Evolutionary conservation across 2,888 invertebrate species (phyloP).

Genomic region (Cryptocephalus moraei): DNA sequence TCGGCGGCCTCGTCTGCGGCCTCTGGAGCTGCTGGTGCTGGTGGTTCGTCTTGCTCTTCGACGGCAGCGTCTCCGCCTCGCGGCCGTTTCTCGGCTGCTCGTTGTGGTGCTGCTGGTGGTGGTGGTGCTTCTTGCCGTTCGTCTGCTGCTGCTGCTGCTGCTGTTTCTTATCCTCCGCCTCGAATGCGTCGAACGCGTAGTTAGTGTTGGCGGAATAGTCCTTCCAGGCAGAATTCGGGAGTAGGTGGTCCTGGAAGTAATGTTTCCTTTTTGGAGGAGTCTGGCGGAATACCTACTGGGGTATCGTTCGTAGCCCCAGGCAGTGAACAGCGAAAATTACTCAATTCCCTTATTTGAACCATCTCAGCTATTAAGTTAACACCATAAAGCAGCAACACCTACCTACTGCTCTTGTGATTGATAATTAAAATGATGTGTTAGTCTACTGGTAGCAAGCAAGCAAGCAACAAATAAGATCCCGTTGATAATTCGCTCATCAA

Average conservation of each 20-base stretch:
- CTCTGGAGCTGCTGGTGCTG: conserved; percentile 12
- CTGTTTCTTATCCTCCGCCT: conserved; percentile 61
- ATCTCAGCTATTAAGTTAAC: no score
- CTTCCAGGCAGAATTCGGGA: conserved; percentile 80
- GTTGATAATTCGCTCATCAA: no score
- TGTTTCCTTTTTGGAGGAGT: no score
- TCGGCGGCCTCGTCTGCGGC: conserved; percentile 29
- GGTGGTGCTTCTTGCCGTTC: conserved; percentile 15
- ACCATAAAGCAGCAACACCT: no score
- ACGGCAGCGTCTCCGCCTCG: conserved; percentile 2
- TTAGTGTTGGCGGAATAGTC: conserved; percentile 81
- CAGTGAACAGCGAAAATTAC: no score
- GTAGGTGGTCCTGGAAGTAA: conserved; percentile 60
- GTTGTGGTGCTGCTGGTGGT: conserved; percentile 13
- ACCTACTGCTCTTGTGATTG: no score
- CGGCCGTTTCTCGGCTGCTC: conserved; percentile 22
- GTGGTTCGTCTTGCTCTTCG: conserved; percentile 14
- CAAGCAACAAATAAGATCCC: no score
- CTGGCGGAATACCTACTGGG: no score
- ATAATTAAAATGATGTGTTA: no score
- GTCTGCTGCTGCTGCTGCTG: conserved; percentile 8
- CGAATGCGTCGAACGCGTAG: conserved; percentile 83
- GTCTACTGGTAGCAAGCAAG: no score
- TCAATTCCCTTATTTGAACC: no score
- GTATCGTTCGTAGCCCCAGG: no score